Base-by-base conservation (phyloP, 2,888 invertebrate species). In the Drosophila seclusa region DNA sequence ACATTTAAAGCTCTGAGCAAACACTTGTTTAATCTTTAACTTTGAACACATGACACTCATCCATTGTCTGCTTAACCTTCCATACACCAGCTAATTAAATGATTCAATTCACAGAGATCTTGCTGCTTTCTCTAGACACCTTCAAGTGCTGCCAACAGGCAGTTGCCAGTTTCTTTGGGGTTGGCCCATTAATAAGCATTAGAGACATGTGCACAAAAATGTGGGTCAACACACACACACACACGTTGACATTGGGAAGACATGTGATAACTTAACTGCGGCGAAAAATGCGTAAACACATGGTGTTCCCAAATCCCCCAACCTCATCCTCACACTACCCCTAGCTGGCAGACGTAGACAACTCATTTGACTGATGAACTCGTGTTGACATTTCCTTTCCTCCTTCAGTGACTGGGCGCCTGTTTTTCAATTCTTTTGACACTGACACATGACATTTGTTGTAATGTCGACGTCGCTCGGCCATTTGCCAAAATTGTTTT, bases 331-430 rank as follows among this genome's bases (percentile, higher is more conserved):
- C n/a, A 21, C 24, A 65, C 42, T 0, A 31, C 61, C 78, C 67
- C 42, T 21, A 7, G 29, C 59, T 52, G 57, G 24, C 50, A 49
- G 61, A 64, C 90, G 85, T 72, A 88, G 86, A 89, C 90, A 90
- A 87, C 86, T 91, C 91, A 87, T 91, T 90, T 91, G 91, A 92
- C 92, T 92, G 92, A 91, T 92, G 91, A 91, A 91, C 91, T 87
- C 87, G 77, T 87, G 90, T 88, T 88, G 90, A 90, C 87, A 87
- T 89, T 84, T 90, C 82, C 85, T 75, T 73, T 87, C 71, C 88
- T 76, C 54, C 76, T 78, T 48, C 53, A 29, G 45, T 21, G 68
- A 55, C 66, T 48, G 66, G 34, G 36, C 59, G 73, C 60, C 73
- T 67, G 73, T 58, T 68, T 76, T 82, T 62, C 82, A 76, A 88